Evolutionary conservation across 30 jellyfish, hydroid and myxozoan genomes (phyloP).

Genomic region (Calvadosia cruxmelitensis): DNA sequence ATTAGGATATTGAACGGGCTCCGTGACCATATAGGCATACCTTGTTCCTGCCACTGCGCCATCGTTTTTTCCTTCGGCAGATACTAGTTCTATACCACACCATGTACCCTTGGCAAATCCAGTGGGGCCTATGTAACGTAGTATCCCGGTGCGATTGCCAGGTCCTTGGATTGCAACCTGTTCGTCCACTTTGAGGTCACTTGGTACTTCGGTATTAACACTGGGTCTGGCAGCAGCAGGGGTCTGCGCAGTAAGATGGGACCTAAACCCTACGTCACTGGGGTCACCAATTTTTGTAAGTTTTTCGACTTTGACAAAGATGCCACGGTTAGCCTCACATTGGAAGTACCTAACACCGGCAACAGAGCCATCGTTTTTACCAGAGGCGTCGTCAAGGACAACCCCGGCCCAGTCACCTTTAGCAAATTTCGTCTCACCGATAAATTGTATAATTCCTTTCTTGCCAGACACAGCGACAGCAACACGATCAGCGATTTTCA

Average conservation of each 20-base stretch:
- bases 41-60: slow-evolving; percentile 99
- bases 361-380: slow-evolving; percentile 95
- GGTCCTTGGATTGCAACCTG: slow-evolving; percentile 34
- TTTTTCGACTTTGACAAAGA: slow-evolving; percentile 80
- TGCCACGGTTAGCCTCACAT: slow-evolving; percentile 85
- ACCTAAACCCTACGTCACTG: slow-evolving; percentile 25
- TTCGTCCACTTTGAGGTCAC: slow-evolving; percentile 53
- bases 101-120: slow-evolving; percentile 97
- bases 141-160: slow-evolving; percentile 46
- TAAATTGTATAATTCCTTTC: slow-evolving; percentile 69
- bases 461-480: slow-evolving; percentile 49
- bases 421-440: slow-evolving; percentile 94
- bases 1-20: background rate
- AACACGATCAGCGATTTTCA: slow-evolving; percentile 79
- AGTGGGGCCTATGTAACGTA: slow-evolving; percentile 73
- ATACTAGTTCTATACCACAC: slow-evolving; percentile 95
- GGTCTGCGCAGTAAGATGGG: slow-evolving; percentile 15
- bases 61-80: slow-evolving; percentile 86
- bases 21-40: slow-evolving; percentile 32
- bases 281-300: slow-evolving; percentile 43
- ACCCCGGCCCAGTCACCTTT: slow-evolving; percentile 94
- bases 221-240: slow-evolving; percentile 39
- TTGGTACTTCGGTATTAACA: slow-evolving; percentile 35
- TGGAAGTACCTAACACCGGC: slow-evolving; percentile 87
- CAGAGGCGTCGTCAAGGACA: slow-evolving; percentile 81